A percentile compares a stretch with the other conserved stretches of the same genome.
These are phyloP conservation scores for Poecilia velifera DNA, from an alignment of 2,797 vertebrate genomes.

Conservation along the genomic window DNA sequence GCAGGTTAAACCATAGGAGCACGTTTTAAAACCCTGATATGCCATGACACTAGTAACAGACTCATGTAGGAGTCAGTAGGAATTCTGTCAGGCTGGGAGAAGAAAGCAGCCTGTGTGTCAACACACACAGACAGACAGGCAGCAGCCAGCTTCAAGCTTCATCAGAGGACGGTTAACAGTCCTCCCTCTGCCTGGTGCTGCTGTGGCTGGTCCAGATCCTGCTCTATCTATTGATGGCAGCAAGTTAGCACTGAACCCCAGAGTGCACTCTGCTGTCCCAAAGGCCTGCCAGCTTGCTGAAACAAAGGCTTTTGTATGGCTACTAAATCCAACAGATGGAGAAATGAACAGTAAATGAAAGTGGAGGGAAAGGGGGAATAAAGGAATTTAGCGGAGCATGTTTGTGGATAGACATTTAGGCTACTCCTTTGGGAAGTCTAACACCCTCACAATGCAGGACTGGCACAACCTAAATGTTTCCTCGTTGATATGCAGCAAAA, in stretches of 20 bases:
- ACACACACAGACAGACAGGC: slow-evolving; percentile 49
- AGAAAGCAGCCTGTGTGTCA: slow-evolving; percentile 23
- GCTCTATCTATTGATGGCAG: slow-evolving; percentile 63
- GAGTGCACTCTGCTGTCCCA: slow-evolving; percentile 54
- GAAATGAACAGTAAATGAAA: slow-evolving; percentile 80
- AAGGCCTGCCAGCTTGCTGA: slow-evolving; percentile 73
- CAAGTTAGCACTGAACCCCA: slow-evolving; percentile 64
- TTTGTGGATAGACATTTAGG: slow-evolving; percentile 65
- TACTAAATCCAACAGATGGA: slow-evolving; percentile 81
- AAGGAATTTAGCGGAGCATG: slow-evolving; percentile 78
- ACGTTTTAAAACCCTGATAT: background rate
- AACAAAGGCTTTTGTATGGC: slow-evolving; percentile 82
- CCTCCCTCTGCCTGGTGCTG: slow-evolving; percentile 50
- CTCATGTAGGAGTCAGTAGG: background rate
- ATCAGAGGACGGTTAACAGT: slow-evolving; percentile 48
- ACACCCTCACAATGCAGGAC: slow-evolving; percentile 72
- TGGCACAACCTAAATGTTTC: slow-evolving; percentile 70
- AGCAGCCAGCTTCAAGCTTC: slow-evolving; percentile 56
- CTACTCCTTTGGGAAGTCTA: slow-evolving; percentile 75
- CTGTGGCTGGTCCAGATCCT: slow-evolving; percentile 53
- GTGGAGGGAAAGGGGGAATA: slow-evolving; percentile 66
- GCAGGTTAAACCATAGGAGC: background rate
- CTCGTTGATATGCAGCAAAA: slow-evolving; percentile 60
- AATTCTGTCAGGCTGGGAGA: slow-evolving; percentile 28
- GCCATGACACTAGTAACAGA: background rate